Percentiles rank a stretch among this genome's conserved stretches.
Evolutionary conservation across 2,113 vertebrate genomes (phyloP).

Genomic region (Protomyctophum bolini): DNA sequence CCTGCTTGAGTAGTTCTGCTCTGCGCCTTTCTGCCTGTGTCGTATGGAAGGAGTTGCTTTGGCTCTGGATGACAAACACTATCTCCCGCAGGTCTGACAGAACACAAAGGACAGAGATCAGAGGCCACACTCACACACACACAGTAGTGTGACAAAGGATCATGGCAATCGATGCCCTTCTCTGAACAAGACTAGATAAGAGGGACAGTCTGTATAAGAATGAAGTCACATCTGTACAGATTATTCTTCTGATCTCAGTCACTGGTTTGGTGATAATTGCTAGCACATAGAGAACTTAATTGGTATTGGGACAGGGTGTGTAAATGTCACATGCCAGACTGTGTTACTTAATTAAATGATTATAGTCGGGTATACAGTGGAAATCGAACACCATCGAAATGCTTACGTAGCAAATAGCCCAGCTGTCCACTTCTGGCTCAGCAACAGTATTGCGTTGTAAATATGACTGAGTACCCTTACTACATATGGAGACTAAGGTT

Average conservation of each 20-base stretch:
- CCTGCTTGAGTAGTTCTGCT: constrained; percentile 84
- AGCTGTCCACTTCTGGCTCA: constrained; percentile 44
- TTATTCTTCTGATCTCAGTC: neutral
- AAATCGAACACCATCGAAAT: constrained; percentile 23
- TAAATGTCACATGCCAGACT: constrained; percentile 55
- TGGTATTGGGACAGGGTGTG: constrained; percentile 49
- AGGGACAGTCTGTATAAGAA: constrained; percentile 29
- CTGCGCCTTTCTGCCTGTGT: constrained; percentile 84
- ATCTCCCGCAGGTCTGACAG: constrained; percentile 86
- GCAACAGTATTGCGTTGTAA: constrained; percentile 18
- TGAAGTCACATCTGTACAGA: constrained; percentile 43
- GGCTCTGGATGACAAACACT: constrained; percentile 95
- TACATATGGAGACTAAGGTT: constrained; percentile 25
- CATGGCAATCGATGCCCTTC: constrained; percentile 60
- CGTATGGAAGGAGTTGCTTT: constrained; percentile 91
- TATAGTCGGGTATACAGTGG: constrained; percentile 39
- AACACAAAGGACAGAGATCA: constrained; percentile 53
- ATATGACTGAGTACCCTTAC: constrained; percentile 12
- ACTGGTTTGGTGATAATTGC: constrained; percentile 47
- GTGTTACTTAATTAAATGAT: constrained; percentile 59
- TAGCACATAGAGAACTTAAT: constrained; percentile 52
- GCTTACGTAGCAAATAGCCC: constrained; percentile 31
- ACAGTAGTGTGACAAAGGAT: constrained; percentile 32
- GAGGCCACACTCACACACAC: constrained; percentile 34
- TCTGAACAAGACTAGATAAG: constrained; percentile 41